Base-by-base conservation (phyloP, 2,797 vertebrate species). In the Sternotherus odoratus region DNA sequence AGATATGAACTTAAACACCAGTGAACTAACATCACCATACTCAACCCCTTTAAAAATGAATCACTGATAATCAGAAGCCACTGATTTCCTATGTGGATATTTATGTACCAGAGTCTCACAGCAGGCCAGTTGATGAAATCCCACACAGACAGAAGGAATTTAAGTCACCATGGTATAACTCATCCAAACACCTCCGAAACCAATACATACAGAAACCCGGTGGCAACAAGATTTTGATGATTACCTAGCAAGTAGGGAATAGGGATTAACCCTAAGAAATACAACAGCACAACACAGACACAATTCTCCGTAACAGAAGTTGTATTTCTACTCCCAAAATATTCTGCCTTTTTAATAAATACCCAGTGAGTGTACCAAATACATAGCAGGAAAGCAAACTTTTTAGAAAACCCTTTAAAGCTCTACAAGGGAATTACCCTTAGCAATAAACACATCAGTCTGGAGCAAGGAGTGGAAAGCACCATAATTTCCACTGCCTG, bases 11-110 rank as follows among this genome's bases (percentile, higher is more conserved):
- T 57, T 90, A 66, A 1, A 60, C 33, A 49, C 2, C 12, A 21
- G 66, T 69, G 63, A 69, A 39, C 11, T 91, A 82, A 82, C 94
- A 4, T 43, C 46, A 53, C 28, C 33, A 48, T 0, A 19, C 24
- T 50, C 86, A 90, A 77, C 28, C 79, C 19, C 24, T 83, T 66
- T 30, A 50, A 50, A 77, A 54, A 56, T 4, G 19, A 33, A 39
- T 57, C 4, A 12, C 26, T 43, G 28, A 80, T 19, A 83, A 12
- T 36, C 49, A 91, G 77, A 28, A 46, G 33, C 21, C 89, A 16
- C 23, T 69, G 3, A 39, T 78, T 50, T 85, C n/a, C 23, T 43
- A 53, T 87, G 54, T 0, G 12, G 85, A 2, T 0, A 2, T 46
- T 66, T 16, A 36, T 56, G 85, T 1, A n/a, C 16, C 46, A 12